Base-by-base conservation (phyloP, 2,797 vertebrate genomes). In the Salmo trutta region DNA sequence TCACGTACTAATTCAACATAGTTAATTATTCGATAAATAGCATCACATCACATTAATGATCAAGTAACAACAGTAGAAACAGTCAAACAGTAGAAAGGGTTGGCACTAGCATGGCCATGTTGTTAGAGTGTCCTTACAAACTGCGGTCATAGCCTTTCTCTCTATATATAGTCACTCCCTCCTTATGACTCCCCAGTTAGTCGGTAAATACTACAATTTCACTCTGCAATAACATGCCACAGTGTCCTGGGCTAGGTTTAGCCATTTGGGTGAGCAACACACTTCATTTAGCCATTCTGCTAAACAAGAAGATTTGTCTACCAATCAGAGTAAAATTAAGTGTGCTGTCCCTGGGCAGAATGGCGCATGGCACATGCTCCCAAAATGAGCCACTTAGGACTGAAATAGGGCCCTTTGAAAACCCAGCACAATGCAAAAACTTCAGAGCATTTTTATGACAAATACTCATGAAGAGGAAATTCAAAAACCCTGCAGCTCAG, bases 401-500 rank as follows among this genome's bases (percentile, higher is more conserved):
- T 77, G 77, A 70, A 79, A 77, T 77, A 16, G 36, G 70, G 17
- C 36, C 21, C 82, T 83, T 47, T 82, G 75, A 71, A 84, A 83
- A 88, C 81, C 85, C 78, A 54, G 80, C 71, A 79, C 77, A 78
- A 77, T 31, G 75, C 78, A 79, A 74, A 85, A 81, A 86, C 83
- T 74, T 74, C 52, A 76, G 27, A 78, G 82, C 54, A 59, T 54
- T 72, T 73, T 66, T 64, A 24, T 8, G 10, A 12, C 41, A 65
- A 75, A 19, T 14, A 71, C 14, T 33, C 14, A 51, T 59, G 79
- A 0, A 15, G 68, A 75, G 66, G 67, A 41, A 66, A 75, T 69
- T 29, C 76, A 78, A 75, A 85, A 86, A 88, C 74, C 75, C 52
- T 75, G 76, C 72, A 76, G 79, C 91, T 88, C 86, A 87, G 84